Conservation (phyloP, 2,888 invertebrate genomes). For the Caenorhabditis sinica region DNA sequence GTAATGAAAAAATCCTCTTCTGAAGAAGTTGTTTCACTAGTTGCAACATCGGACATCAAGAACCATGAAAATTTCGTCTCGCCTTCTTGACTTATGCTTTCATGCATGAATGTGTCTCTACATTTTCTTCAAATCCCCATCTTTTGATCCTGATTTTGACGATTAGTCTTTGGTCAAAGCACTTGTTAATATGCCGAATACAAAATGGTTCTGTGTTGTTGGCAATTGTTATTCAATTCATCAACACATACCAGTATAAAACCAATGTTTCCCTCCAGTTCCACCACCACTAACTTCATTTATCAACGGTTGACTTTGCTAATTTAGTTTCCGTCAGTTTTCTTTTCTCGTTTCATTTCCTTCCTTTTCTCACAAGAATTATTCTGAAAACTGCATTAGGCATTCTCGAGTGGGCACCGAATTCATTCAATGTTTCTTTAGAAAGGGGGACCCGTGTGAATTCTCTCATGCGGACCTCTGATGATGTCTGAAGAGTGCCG, state of each 20-base stretch:
- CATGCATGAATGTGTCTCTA: constrained; percentile 12
- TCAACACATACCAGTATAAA: background rate
- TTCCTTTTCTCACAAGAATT: constrained; percentile 8
- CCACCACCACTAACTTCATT: background rate
- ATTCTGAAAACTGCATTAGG: background rate
- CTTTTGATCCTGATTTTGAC: constrained; percentile 36
- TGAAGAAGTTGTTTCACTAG: background rate
- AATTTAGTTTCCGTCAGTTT: constrained; percentile 5
- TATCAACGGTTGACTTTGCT: background rate
- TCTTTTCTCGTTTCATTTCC: background rate
- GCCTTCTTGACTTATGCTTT: background rate
- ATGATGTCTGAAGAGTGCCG: constrained; percentile 47
- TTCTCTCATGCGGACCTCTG: background rate
- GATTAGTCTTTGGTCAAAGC: constrained; percentile 7
- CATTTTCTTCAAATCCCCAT: constrained; percentile 6
- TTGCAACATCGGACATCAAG: background rate
- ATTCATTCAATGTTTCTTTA: constrained; percentile 7
- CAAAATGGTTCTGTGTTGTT: background rate
- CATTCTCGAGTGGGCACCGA: background rate
- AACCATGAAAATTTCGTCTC: background rate
- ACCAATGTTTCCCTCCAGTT: background rate
- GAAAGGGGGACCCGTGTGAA: constrained; percentile 10
- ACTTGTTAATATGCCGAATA: background rate
- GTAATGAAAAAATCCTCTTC: too few relatives aligned
- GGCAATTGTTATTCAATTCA: constrained; percentile 25